phyloP scores from a whole-genome alignment of 2,888 invertebrate genomes.

The Athrips mouffetella region DNA sequence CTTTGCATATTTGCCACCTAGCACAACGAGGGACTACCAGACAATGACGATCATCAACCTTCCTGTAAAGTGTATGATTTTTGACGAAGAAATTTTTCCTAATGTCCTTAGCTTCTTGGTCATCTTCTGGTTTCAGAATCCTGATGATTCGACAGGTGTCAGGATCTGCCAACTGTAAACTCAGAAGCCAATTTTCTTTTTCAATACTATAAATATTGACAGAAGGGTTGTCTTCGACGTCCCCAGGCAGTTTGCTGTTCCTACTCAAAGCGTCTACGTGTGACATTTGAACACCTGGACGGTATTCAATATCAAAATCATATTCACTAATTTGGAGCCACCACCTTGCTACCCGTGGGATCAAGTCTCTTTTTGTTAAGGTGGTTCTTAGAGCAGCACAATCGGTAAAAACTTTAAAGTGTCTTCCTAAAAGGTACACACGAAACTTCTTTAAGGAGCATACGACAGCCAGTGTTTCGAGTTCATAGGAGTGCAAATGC shows the following conservation, averaged over 20 bases:
- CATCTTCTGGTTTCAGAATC: slow-evolving; percentile 15
- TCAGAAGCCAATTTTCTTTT: slow-evolving; percentile 7
- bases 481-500: slow-evolving; percentile 14
- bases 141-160: slow-evolving; percentile 16
- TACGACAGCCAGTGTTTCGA: too few species aligned
- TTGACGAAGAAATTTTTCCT: slow-evolving; percentile 14
- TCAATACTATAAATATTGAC: neutral
- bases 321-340: slow-evolving; percentile 7
- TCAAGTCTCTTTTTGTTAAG: slow-evolving; percentile 5
- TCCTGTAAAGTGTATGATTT: slow-evolving; percentile 14
- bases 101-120: slow-evolving; percentile 16
- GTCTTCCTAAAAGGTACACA: too few species aligned
- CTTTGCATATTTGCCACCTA: slow-evolving; percentile 33
- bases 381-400: slow-evolving; percentile 12
- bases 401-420: slow-evolving; percentile 6
- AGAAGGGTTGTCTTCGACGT: neutral
- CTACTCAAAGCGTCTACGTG: slow-evolving; percentile 8
- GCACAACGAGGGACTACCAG: slow-evolving; percentile 11
- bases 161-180: slow-evolving; percentile 16
- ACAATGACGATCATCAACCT: slow-evolving; percentile 4
- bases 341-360: slow-evolving; percentile 8
- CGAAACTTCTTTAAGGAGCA: too few species aligned
- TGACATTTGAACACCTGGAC: neutral
- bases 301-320: slow-evolving; percentile 8
- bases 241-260: neutral